Conservation (phyloP, 2,113 vertebrate species). For the Onychorhynchus coronatus region DNA sequence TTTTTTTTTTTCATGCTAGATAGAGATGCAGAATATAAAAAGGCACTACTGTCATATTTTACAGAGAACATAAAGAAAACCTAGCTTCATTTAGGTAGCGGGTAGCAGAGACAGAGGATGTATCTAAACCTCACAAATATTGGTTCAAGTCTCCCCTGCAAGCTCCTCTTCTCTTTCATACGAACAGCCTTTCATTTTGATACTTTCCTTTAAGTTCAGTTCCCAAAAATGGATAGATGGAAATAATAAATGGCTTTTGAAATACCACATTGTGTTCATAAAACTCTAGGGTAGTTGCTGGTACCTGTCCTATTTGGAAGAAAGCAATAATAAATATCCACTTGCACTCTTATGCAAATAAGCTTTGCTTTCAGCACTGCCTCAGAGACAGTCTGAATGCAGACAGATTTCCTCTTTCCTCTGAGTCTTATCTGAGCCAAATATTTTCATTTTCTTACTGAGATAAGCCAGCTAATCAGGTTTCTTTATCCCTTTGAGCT, state of each 20-base stretch:
- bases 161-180: background rate
- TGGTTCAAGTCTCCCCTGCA: background rate
- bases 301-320: background rate
- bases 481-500: background rate
- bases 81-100: background rate
- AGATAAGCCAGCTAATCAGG: background rate
- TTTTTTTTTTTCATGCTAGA: background rate
- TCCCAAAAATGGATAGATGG: background rate
- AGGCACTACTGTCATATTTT: background rate
- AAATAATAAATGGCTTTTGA: background rate
- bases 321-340: background rate
- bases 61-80: background rate
- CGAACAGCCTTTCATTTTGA: background rate
- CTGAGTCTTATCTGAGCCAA: background rate
- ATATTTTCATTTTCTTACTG: conserved; percentile 1
- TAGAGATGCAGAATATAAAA: background rate
- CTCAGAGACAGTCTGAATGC: background rate
- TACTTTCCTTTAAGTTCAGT: background rate
- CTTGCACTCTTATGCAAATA: background rate
- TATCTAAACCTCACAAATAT: background rate
- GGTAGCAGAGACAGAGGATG: background rate
- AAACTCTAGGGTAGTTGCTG: background rate
- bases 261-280: background rate
- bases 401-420: background rate
- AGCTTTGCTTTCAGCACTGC: background rate